Percentiles rank a stretch among this genome's conserved stretches.
Evolutionary conservation across 2,888 invertebrate genomes (phyloP).

Genomic region (Anoncus sp.): DNA sequence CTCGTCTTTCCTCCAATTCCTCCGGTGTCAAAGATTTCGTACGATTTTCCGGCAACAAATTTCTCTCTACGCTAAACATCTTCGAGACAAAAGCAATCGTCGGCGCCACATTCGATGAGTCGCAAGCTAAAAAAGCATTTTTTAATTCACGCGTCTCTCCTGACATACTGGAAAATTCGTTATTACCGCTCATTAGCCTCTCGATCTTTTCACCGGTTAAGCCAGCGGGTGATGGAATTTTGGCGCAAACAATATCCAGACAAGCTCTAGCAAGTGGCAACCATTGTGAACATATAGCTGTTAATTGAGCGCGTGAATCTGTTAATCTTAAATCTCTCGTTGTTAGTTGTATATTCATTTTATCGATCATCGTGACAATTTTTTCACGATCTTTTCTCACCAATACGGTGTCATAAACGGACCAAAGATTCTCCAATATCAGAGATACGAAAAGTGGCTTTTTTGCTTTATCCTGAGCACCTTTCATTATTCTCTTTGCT

Average conservation of each 20-base stretch:
- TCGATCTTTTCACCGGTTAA: slow-evolving; percentile 92
- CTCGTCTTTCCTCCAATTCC: slow-evolving; percentile 89
- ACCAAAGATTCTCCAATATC: slow-evolving; percentile 95
- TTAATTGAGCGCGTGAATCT: slow-evolving; percentile 91
- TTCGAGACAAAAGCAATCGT: slow-evolving; percentile 92
- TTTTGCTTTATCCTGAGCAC: slow-evolving; percentile 96
- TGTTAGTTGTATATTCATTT: slow-evolving; percentile 90
- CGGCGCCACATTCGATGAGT: slow-evolving; percentile 87
- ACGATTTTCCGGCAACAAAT: slow-evolving; percentile 91
- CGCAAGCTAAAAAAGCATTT: slow-evolving; percentile 89
- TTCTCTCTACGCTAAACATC: slow-evolving; percentile 94
- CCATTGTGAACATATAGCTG: slow-evolving; percentile 95
- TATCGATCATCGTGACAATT: slow-evolving; percentile 88
- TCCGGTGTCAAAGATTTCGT: slow-evolving; percentile 90
- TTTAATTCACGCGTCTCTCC: slow-evolving; percentile 89
- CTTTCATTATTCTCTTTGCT: slow-evolving; percentile 92
- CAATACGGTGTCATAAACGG: slow-evolving; percentile 93
- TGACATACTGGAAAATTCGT: slow-evolving; percentile 88
- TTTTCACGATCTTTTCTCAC: slow-evolving; percentile 91
- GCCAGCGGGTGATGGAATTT: slow-evolving; percentile 92
- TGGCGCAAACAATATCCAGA: slow-evolving; percentile 91
- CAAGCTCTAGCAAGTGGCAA: slow-evolving; percentile 93
- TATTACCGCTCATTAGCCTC: slow-evolving; percentile 90
- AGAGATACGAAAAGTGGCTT: slow-evolving; percentile 97
- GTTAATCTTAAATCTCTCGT: slow-evolving; percentile 91